Percentiles rank a stretch among this genome's conserved stretches.
Evolutionary conservation across 1,140 invertebrate species (phyloP).

Genomic region (Ephestia elutella): DNA sequence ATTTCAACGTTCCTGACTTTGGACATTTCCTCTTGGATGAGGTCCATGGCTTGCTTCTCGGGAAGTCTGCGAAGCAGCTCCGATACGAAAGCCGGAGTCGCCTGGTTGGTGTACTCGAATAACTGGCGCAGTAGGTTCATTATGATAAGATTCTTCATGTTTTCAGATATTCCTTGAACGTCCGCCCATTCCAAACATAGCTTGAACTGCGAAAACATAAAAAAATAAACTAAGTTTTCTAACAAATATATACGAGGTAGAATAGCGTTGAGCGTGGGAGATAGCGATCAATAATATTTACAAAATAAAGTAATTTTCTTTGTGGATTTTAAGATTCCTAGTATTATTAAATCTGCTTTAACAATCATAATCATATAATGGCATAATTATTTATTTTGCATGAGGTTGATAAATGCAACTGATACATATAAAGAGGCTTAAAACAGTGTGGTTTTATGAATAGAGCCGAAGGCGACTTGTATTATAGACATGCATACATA

Average conservation of each 20-base stretch:
- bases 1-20: slow-evolving; percentile 77
- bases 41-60: slow-evolving; percentile 69
- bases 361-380: too few species aligned
- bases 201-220: slow-evolving; percentile 66
- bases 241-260: not conserved
- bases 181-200: slow-evolving; percentile 79
- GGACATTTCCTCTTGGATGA: slow-evolving; percentile 78
- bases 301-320: too few species aligned
- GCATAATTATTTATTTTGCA: too few species aligned
- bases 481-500: too few species aligned
- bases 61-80: slow-evolving; percentile 74
- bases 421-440: too few species aligned
- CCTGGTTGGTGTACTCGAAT: slow-evolving; percentile 60
- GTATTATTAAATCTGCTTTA: too few species aligned
- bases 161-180: slow-evolving; percentile 65
- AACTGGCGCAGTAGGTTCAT: slow-evolving; percentile 58
- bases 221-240: slow-evolving; percentile 6
- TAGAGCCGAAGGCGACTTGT: too few species aligned
- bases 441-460: too few species aligned
- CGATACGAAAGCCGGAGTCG: slow-evolving; percentile 48
- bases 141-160: slow-evolving; percentile 65
- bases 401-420: too few species aligned
- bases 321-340: too few species aligned
- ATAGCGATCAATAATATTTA: too few species aligned
- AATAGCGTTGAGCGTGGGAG: too few species aligned